Conservation (phyloP, 2,113 vertebrate species). For the Mesocricetus auratus region DNA sequence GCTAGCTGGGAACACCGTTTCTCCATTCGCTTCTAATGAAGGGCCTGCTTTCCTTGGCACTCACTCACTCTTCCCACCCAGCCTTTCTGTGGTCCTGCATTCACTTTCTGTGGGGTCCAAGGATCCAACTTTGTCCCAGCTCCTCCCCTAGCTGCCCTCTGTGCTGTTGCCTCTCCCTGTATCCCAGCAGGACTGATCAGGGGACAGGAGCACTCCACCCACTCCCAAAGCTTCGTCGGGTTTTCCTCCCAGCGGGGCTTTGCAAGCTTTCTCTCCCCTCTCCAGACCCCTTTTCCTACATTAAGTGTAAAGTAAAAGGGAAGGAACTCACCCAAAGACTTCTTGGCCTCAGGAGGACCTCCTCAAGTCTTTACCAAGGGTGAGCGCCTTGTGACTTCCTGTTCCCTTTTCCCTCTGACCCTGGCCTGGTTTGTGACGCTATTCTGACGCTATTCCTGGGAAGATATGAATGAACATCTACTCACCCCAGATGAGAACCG, state of each 20-base stretch:
- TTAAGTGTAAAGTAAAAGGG: background rate
- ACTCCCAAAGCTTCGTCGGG: background rate
- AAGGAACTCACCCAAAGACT: background rate
- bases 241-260: background rate
- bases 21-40: background rate
- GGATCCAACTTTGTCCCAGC: background rate
- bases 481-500: background rate
- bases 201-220: background rate
- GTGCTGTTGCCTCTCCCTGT: background rate
- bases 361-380: background rate
- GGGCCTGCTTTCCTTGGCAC: background rate
- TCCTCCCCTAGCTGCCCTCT: background rate
- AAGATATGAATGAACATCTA: background rate
- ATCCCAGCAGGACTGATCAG: background rate
- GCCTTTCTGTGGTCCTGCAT: background rate
- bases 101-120: background rate
- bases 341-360: background rate
- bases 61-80: background rate
- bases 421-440: background rate
- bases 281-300: background rate
- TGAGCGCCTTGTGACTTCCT: background rate
- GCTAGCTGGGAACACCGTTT: background rate
- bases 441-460: background rate
- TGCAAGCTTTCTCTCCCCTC: background rate
- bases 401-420: background rate